Evolutionary conservation across 2,797 vertebrate genomes (phyloP), one percentile per base, ranked within the genome.

Genomic region (Myotis daubentonii): DNA sequence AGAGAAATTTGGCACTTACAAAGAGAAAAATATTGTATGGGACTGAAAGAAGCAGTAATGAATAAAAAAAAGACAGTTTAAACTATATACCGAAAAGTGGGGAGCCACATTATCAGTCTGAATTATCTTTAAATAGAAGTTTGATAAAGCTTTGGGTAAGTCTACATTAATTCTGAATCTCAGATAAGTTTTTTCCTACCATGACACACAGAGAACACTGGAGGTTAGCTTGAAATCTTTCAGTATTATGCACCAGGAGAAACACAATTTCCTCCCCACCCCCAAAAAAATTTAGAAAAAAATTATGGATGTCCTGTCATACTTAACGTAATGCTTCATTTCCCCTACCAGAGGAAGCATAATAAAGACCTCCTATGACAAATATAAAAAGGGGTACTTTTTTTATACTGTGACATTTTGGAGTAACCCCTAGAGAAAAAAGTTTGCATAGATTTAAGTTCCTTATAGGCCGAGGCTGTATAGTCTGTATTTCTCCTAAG

Each of bases 141-240:
- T 38, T 71, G 81, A 68, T 65, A 89, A 88, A 68, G 65, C 28
- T 92, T 55, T 93, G 28, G 41, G n/a, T 25, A 96, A 94, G 87
- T 55, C n/a, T 74, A 87, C 25, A 41, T 47, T 20, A 83, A 93
- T 25, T 78, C 28, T 51, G 30, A 76, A 12, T 65, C 72, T 84
- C 57, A 44, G 66, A 44, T 87, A 71, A 62, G 33, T 28, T 15
- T 55, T 49, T 78, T 38, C 23, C 60, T 90, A 41, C 28, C 16
- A 49, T 28, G 55, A 85, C 5, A 80, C 55, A 75, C 51, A 49
- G 41, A 17, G 9, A 81, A 62, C 22, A 65, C 12, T 66, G 5
- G n/a, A 87, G 47, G 28, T n/a, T 36, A 81, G 30, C 81, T 44
- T 7, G 19, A 33, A 90, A 51, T 6, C n/a, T 44, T 68, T 57